A percentile compares a stretch with the other conserved stretches of the same genome.
Evolutionary conservation across 2,113 vertebrate genomes (phyloP).

Genomic region (Xiphorhynchus elegans): DNA sequence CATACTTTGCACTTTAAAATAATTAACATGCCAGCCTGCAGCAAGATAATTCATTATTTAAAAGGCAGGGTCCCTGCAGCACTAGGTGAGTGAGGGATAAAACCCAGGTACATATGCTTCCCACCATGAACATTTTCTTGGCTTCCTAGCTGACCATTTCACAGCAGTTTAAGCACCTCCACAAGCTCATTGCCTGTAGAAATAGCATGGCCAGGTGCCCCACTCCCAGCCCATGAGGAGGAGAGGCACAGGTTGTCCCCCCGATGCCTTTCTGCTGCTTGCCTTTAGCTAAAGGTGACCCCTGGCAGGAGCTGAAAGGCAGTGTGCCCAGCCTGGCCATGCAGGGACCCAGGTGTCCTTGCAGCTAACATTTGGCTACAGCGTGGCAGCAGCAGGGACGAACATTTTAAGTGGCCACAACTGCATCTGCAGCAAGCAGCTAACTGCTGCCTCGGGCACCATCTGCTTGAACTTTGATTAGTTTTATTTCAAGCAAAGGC

Average conservation of each 20-base stretch:
- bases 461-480: slow-evolving; percentile 28
- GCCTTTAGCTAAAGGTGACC: not conserved
- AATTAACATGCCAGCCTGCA: not conserved
- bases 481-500: not conserved
- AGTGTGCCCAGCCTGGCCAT: not conserved
- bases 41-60: not conserved
- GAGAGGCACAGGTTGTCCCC: not conserved
- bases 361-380: not conserved
- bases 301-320: not conserved
- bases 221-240: accelerated
- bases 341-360: not conserved
- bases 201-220: not conserved
- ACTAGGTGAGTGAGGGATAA: accelerated
- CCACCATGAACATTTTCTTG: not conserved
- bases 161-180: not conserved
- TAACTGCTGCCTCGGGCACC: not conserved
- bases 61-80: not conserved
- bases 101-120: not conserved
- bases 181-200: not conserved
- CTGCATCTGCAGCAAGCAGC: not conserved
- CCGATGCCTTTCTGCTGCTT: not conserved
- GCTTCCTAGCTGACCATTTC: not conserved
- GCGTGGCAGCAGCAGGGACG: not conserved
- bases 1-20: not conserved
- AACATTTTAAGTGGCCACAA: not conserved